Percentiles rank a stretch among this genome's conserved stretches.
These are phyloP conservation scores for Falco naumanni DNA, from an alignment of 2,797 vertebrate species.

Conservation along the genomic window DNA sequence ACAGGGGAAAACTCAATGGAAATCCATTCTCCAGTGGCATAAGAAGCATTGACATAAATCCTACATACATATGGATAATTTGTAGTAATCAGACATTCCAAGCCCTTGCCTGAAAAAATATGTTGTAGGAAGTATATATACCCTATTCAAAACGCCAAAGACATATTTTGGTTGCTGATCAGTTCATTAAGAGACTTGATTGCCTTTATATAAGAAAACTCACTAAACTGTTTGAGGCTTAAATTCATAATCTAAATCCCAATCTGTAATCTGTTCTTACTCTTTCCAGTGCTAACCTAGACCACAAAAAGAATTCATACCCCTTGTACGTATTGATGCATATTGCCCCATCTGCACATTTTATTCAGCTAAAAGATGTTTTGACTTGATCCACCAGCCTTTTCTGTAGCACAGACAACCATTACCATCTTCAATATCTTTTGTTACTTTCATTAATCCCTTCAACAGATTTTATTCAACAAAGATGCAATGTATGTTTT, in stretches of 20 bases:
- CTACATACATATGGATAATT: conserved; percentile 74
- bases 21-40: conserved; percentile 39
- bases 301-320: background rate
- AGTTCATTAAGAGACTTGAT: conserved; percentile 46
- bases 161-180: conserved; percentile 62
- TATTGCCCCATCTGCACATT: background rate
- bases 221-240: background rate
- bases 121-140: background rate
- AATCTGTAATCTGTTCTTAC: background rate
- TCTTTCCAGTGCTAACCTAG: background rate
- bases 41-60: conserved; percentile 57
- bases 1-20: conserved; percentile 51
- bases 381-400: background rate
- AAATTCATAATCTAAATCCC: background rate
- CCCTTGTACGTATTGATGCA: background rate
- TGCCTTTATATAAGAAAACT: conserved; percentile 18
- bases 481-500: background rate
- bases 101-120: conserved; percentile 41
- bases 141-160: conserved; percentile 35
- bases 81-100: conserved; percentile 64
- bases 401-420: background rate
- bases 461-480: background rate
- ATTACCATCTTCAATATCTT: background rate
- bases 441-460: background rate
- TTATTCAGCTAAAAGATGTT: background rate